Evolutionary conservation across 2,797 vertebrate genomes (phyloP).

Genomic region (Tapera naevia): DNA sequence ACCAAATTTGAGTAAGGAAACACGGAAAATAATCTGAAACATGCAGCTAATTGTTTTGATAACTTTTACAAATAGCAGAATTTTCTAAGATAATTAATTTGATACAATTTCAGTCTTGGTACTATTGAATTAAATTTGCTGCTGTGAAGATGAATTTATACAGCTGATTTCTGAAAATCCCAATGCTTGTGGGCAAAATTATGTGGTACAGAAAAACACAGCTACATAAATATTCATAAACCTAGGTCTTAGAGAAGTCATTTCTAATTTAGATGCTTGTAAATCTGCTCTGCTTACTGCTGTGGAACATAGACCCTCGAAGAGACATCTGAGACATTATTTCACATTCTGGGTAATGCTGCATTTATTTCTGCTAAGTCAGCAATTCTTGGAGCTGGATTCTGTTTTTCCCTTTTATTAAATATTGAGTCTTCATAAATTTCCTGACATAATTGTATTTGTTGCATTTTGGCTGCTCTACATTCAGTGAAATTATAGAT

Average conservation of each 20-base stretch:
- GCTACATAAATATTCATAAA: background rate
- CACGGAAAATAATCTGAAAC: background rate
- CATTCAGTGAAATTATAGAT: background rate
- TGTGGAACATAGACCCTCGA: background rate
- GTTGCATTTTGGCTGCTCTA: background rate
- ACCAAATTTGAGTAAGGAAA: background rate
- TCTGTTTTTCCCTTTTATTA: background rate
- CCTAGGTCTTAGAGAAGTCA: background rate
- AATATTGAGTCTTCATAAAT: background rate
- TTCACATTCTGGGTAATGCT: background rate
- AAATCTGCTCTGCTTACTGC: background rate
- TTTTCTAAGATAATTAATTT: background rate
- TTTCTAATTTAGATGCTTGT: conserved; percentile 2
- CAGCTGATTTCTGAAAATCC: background rate
- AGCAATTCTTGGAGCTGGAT: background rate
- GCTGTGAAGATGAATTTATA: background rate
- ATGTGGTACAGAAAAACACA: background rate
- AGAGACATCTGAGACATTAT: background rate
- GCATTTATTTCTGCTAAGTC: background rate
- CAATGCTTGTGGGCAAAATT: background rate
- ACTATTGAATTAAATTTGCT: background rate
- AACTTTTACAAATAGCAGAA: background rate
- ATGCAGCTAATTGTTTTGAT: background rate
- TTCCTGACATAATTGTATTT: background rate
- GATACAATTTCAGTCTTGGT: background rate